Evolutionary conservation across 1,140 invertebrate species (phyloP).

Genomic region (Melipona quadrifasciata): DNA sequence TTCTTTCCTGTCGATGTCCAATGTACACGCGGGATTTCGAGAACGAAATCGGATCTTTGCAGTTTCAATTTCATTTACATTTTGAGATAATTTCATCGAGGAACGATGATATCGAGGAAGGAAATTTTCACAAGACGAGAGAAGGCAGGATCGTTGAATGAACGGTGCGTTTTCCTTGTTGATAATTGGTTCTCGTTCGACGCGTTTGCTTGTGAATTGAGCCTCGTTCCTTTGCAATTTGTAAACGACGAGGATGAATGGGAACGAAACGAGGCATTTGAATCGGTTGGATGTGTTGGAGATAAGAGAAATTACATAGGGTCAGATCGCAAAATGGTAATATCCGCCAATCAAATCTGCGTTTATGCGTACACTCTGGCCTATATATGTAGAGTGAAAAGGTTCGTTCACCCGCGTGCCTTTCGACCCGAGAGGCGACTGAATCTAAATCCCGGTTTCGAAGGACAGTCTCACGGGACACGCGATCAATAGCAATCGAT

Average conservation of each 20-base stretch:
- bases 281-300: slow-evolving; percentile 34
- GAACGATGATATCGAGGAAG: not conserved
- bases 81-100: too few relatives aligned
- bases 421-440: too few relatives aligned
- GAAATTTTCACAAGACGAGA: not conserved
- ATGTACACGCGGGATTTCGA: too few relatives aligned
- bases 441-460: too few relatives aligned
- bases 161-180: too few relatives aligned
- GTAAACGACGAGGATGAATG: slow-evolving; percentile 31
- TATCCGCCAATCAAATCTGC: slow-evolving; percentile 71
- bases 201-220: not conserved
- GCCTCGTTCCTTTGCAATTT: not conserved
- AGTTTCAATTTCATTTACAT: not conserved
- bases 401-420: slow-evolving; percentile 35
- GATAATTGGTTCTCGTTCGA: not conserved
- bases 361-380: slow-evolving; percentile 54
- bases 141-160: not conserved
- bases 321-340: slow-evolving; percentile 68
- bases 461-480: not conserved
- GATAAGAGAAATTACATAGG: slow-evolving; percentile 54
- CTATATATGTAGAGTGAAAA: slow-evolving; percentile 55
- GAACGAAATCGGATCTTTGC: not conserved
- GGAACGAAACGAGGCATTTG: slow-evolving; percentile 33
- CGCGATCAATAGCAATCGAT: not conserved
- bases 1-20: not conserved